Evolutionary conservation across 2,113 vertebrate species (phyloP).

Genomic region (Bos indicus): DNA sequence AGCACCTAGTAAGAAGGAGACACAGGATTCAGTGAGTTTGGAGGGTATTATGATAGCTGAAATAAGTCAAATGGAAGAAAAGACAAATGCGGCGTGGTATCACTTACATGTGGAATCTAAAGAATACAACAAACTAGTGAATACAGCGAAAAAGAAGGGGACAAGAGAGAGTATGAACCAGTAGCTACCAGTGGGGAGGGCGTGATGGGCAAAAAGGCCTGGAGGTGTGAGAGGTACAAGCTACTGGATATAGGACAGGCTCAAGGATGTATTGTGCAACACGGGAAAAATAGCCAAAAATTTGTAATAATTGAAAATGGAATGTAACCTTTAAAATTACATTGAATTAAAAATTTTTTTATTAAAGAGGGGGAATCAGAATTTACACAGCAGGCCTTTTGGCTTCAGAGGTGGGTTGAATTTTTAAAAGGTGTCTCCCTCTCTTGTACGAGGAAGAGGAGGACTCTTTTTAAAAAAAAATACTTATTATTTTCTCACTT

Average conservation of each 20-base stretch:
- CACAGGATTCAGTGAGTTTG: background rate
- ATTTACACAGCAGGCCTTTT: background rate
- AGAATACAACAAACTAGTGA: background rate
- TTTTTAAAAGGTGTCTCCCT: background rate
- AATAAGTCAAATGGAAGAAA: background rate
- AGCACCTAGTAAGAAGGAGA: background rate
- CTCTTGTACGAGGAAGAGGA: background rate
- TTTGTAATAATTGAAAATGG: background rate
- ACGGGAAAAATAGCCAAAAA: background rate
- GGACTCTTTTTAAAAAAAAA: background rate
- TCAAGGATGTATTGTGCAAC: background rate
- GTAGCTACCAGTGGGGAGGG: background rate
- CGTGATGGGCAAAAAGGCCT: background rate
- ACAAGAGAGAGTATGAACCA: rapidly evolving
- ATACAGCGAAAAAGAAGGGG: background rate
- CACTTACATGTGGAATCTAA: background rate
- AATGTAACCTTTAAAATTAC: background rate
- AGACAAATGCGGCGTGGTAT: rapidly evolving
- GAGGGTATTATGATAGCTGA: background rate
- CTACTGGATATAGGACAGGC: background rate
- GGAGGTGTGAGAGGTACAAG: background rate
- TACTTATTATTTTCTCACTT: background rate
- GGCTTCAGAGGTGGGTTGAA: background rate
- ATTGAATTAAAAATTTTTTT: background rate
- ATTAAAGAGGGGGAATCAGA: background rate